phyloP scores from a whole-genome alignment of 2,888 invertebrate species.

The Drosophila greeni region DNA sequence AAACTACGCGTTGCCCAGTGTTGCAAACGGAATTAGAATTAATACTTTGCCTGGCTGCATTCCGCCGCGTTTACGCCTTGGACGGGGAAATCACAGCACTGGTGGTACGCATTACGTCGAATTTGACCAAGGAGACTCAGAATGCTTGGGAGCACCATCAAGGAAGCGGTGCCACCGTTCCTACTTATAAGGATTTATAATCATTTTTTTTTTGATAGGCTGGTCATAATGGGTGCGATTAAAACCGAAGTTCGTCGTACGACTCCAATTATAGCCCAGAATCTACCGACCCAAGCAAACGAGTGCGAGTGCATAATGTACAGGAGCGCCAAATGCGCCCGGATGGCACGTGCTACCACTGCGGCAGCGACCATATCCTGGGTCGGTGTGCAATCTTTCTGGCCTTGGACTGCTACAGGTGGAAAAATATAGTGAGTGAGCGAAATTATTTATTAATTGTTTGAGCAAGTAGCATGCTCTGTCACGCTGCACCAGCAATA shows the following conservation, averaged over 20 bases:
- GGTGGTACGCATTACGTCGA: not conserved
- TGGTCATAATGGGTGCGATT: not conserved
- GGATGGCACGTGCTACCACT: no score
- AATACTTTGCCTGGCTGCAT: not conserved
- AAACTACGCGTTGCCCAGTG: not conserved
- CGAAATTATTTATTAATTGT: not conserved
- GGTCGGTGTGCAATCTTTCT: not conserved
- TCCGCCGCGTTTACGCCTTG: not conserved
- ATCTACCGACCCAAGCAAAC: not conserved
- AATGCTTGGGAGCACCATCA: not conserved
- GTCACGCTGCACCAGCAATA: no score
- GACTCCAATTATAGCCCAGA: not conserved
- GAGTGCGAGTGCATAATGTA: constrained; percentile 4
- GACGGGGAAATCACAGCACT: not conserved
- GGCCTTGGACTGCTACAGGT: not conserved
- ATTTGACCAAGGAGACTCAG: not conserved
- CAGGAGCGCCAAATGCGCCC: not conserved
- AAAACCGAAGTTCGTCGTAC: constrained; percentile 1
- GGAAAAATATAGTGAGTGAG: not conserved
- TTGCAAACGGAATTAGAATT: not conserved
- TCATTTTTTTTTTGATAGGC: not conserved
- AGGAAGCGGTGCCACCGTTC: not conserved
- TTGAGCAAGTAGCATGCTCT: not conserved
- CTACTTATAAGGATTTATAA: not conserved
- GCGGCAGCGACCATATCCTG: no score